These are phyloP conservation scores for Nycticebus coucang DNA, from an alignment of 2,113 vertebrate genomes.

Conservation along the genomic window DNA sequence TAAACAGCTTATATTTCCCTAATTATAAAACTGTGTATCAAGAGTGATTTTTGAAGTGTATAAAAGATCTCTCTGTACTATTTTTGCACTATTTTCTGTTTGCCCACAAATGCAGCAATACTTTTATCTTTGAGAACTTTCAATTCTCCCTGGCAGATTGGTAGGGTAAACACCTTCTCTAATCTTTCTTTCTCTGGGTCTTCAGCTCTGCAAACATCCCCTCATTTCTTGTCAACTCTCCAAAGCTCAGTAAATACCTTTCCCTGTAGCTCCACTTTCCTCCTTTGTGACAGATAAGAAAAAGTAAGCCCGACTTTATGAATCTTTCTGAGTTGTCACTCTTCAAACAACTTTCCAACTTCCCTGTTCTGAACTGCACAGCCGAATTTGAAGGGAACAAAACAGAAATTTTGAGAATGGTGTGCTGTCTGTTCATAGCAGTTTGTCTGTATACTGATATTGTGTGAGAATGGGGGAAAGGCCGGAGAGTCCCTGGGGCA, in stretches of 20 bases:
- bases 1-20: too few species aligned
- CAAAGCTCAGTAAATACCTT: constrained; percentile 27
- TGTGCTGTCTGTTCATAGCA: background rate
- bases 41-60: background rate
- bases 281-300: background rate
- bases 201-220: constrained; percentile 23
- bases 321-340: background rate
- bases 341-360: background rate
- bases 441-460: background rate
- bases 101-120: background rate
- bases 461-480: background rate
- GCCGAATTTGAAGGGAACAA: background rate
- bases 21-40: background rate
- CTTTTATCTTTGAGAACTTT: background rate
- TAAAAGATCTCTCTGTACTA: background rate
- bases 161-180: background rate
- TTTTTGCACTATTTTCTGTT: background rate
- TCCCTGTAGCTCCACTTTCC: background rate
- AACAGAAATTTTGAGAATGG: background rate
- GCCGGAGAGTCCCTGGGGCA: too few species aligned
- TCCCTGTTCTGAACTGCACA: background rate
- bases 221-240: background rate
- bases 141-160: background rate
- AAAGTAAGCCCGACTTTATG: constrained; percentile 10
- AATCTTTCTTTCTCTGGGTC: background rate